A percentile compares a stretch with the other conserved stretches of the same genome.
These are phyloP conservation scores for Harpagifer antarcticus DNA, from an alignment of 2,797 vertebrate species.

Conservation along the genomic window DNA sequence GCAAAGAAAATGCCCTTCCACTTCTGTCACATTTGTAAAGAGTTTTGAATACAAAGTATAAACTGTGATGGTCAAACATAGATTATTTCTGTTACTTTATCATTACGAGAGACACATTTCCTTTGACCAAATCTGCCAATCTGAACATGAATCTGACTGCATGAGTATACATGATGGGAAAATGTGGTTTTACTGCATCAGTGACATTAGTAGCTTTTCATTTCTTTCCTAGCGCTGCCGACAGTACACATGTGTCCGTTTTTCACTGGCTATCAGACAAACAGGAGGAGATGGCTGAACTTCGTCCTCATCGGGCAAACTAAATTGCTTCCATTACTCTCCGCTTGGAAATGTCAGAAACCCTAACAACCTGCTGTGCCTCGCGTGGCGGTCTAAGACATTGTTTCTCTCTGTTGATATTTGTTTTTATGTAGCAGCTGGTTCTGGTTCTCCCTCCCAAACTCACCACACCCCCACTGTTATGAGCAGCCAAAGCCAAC, in stretches of 20 bases:
- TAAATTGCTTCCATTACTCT: constrained; percentile 67
- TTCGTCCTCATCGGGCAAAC: constrained; percentile 33
- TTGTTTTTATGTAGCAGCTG: constrained; percentile 76
- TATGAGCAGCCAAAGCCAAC: constrained; percentile 69
- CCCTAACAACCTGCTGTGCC: constrained; percentile 61
- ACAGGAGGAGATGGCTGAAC: constrained; percentile 58
- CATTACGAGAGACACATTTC: background rate
- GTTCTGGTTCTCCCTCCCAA: constrained; percentile 64
- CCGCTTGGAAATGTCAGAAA: constrained; percentile 65
- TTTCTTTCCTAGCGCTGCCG: constrained; percentile 21
- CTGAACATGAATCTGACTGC: constrained; percentile 17
- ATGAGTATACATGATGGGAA: constrained; percentile 6
- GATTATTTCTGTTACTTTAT: background rate
- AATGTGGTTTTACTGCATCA: constrained; percentile 24
- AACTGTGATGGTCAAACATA: background rate
- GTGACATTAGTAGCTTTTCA: constrained; percentile 12
- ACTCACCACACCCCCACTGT: constrained; percentile 42
- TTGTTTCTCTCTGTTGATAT: constrained; percentile 64
- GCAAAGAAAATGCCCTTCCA: background rate
- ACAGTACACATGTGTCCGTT: constrained; percentile 32
- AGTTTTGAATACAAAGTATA: background rate
- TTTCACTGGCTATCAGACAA: constrained; percentile 44
- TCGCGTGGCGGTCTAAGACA: constrained; percentile 65
- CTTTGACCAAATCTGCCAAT: constrained; percentile 4
- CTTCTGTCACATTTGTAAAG: background rate